Percentiles rank a stretch among this genome's conserved stretches.
These are phyloP conservation scores for Seladonia tumulorum DNA, from an alignment of 2,888 invertebrate species.

Conservation along the genomic window DNA sequence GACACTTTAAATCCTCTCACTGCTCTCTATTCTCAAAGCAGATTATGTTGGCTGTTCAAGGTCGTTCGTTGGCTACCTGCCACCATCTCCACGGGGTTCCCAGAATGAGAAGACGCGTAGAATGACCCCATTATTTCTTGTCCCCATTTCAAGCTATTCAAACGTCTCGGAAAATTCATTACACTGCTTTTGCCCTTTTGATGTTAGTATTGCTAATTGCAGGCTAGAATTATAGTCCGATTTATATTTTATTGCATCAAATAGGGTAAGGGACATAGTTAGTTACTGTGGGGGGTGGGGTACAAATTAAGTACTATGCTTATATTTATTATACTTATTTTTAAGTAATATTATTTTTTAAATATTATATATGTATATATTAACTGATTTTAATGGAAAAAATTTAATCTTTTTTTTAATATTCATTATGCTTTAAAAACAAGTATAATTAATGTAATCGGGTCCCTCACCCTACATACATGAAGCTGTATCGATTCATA, in stretches of 20 bases:
- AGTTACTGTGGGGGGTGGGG: no score
- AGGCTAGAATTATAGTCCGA: background rate
- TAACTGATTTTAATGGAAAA: no score
- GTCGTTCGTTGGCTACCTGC: background rate
- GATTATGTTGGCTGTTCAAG: conserved; percentile 5
- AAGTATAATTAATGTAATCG: no score
- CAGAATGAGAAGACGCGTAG: background rate
- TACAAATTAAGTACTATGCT: no score
- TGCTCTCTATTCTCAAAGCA: conserved; percentile 20
- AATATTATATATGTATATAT: no score
- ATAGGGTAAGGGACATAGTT: no score
- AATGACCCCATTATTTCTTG: background rate
- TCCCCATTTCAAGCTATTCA: background rate
- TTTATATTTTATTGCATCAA: no score
- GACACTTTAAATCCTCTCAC: conserved; percentile 61
- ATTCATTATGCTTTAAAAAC: no score
- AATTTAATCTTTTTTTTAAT: no score
- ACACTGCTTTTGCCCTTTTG: background rate
- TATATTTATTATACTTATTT: no score
- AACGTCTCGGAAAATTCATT: background rate
- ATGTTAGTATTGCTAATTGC: background rate
- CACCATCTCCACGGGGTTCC: background rate
- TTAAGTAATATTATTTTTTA: no score
- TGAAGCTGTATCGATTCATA: background rate
- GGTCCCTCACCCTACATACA: no score